Evolutionary conservation across 2,797 vertebrate genomes (phyloP).

Genomic region (Melanotaenia nigrans): DNA sequence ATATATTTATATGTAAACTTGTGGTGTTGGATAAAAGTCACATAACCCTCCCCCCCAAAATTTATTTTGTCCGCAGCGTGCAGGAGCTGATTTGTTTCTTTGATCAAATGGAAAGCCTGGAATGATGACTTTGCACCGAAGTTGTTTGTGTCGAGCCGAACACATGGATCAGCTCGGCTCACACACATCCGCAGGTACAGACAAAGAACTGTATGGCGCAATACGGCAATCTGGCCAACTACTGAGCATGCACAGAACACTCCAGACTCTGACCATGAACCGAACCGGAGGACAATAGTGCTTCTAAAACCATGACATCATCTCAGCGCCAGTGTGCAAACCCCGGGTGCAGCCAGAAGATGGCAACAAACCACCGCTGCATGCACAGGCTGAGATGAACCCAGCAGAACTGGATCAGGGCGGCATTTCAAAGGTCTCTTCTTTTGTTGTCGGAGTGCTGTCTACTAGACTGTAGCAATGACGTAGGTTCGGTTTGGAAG

Average conservation of each 20-base stretch:
- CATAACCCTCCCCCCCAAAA: not conserved
- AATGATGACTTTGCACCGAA: constrained; percentile 7
- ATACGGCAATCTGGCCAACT: constrained; percentile 57
- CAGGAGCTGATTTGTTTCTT: not conserved
- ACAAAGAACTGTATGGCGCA: constrained; percentile 67
- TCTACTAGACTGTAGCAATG: constrained; percentile 68
- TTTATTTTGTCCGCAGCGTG: not conserved
- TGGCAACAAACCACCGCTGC: constrained; percentile 57
- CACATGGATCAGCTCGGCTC: not conserved
- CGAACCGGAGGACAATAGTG: constrained; percentile 72
- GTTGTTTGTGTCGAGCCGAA: not conserved
- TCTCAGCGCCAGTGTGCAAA: constrained; percentile 36
- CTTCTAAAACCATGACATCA: constrained; percentile 78
- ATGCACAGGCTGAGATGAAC: not conserved
- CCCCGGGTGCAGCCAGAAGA: constrained; percentile 48
- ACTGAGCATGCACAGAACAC: constrained; percentile 76
- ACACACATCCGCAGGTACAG: constrained; percentile 48
- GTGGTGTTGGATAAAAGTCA: not conserved
- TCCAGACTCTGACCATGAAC: constrained; percentile 70
- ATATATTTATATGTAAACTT: not conserved
- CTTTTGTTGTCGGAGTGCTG: constrained; percentile 78
- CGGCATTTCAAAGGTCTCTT: constrained; percentile 60
- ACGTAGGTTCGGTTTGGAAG: constrained; percentile 55
- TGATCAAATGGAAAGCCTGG: not conserved
- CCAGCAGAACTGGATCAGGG: constrained; percentile 55